Evolutionary conservation across 2,113 vertebrate species (phyloP).

Genomic region (Brienomyrus longianalis): DNA sequence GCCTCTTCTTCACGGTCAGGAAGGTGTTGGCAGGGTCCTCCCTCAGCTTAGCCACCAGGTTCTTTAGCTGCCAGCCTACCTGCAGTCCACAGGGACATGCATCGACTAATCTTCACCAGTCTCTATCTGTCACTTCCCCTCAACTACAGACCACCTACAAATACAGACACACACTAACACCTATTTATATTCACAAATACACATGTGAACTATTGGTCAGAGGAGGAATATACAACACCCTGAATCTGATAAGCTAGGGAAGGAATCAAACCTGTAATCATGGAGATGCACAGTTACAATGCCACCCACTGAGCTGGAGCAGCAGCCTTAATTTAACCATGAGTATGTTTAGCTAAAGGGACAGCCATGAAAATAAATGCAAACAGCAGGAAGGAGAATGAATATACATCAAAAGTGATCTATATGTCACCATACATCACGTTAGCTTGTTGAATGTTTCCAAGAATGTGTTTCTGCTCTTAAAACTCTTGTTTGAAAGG

Average conservation of each 20-base stretch:
- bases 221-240: not conserved
- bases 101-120: not conserved
- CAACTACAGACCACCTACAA: not conserved
- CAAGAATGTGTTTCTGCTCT: not conserved
- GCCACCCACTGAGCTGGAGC: not conserved
- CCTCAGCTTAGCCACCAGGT: slow-evolving; percentile 79
- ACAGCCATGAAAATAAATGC: not conserved
- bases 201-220: not conserved
- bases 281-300: not conserved
- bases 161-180: not conserved
- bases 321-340: not conserved
- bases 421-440: not conserved
- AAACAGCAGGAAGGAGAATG: not conserved
- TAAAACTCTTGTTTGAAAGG: not conserved
- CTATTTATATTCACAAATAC: not conserved
- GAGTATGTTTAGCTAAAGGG: not conserved
- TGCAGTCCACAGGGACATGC: slow-evolving; percentile 36
- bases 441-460: not conserved
- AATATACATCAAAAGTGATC: not conserved
- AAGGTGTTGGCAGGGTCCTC: slow-evolving; percentile 72
- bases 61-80: slow-evolving; percentile 96
- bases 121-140: not conserved
- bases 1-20: slow-evolving; percentile 85
- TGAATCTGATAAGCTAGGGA: not conserved
- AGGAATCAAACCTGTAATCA: not conserved